Base-by-base conservation (phyloP, 1,140 invertebrate genomes). In the Gonioctena quinquepunctata region DNA sequence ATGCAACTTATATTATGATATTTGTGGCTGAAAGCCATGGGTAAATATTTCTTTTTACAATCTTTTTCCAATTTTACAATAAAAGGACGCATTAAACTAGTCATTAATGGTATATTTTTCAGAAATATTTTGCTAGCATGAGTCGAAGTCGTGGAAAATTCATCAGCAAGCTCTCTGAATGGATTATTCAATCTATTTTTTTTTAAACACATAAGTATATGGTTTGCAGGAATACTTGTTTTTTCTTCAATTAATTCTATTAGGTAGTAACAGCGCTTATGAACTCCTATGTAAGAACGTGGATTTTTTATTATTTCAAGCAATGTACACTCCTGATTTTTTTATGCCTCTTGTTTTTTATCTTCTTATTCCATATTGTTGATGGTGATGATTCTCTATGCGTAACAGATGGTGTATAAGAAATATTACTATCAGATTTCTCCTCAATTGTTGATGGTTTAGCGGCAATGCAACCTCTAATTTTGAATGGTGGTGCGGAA, bases 1-100 rank as follows among this genome's bases (percentile, higher is more conserved):
- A 76, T 75, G 49, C 28, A 33, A 33, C 28, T 33, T 1, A 33
- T 13, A 33, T 33, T 6, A 33, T 33, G n/a, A 33, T 33, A 33
- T 33, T 33, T 33, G n/a, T 33, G 28, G 8, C 28, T 33, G n/a
- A 33, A 7, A 33, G 28, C 8, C 28, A 33, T 33, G n/a, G 28
- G 28, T 13, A 33, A 33, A 0, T 33, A 11, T 33, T 33, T 33
- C n/a, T 13, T 33, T 33, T 3, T 13, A 13, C 8, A 33, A 33
- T 33, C 4, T 13, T 13, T 7, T 11, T 33, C 28, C 0, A 33
- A 33, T 33, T 2, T 13, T 11, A 33, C 28, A 0, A 13, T 33
- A 33, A 33, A 33, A 33, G 8, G 28, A 11, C 8, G 28, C 28
- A 33, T 33, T 13, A 33, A 13, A 33, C 28, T 33, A 33, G 4